phyloP scores from a whole-genome alignment of 1,140 invertebrate species.

The Mizuhopecten yessoensis region DNA sequence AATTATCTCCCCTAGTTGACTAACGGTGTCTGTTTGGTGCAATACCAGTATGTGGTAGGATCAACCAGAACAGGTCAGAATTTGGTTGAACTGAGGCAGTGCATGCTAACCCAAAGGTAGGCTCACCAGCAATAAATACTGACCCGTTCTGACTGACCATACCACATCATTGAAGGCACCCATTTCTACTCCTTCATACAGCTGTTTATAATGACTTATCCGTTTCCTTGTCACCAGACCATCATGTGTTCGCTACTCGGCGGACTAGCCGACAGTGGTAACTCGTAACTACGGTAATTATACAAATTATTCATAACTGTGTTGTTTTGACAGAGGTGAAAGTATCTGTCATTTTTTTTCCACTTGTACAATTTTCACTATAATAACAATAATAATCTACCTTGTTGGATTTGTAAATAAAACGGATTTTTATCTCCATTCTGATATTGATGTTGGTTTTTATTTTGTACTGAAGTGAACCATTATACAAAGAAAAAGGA shows the following conservation, averaged over 20 bases:
- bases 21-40: not conserved
- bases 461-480: slow-evolving; percentile 10
- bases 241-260: slow-evolving; percentile 20
- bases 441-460: slow-evolving; percentile 47
- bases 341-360: slow-evolving; percentile 31
- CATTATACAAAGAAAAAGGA: too few species aligned
- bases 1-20: not conserved
- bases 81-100: not conserved
- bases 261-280: not conserved
- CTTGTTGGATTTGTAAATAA: slow-evolving; percentile 74
- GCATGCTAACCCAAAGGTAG: not conserved
- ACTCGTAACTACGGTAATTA: not conserved
- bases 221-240: not conserved
- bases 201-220: not conserved
- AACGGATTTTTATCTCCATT: slow-evolving; percentile 69
- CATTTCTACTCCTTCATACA: not conserved
- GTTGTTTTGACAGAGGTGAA: slow-evolving; percentile 38
- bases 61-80: not conserved
- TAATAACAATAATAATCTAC: slow-evolving; percentile 52
- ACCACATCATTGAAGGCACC: not conserved
- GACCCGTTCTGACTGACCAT: not conserved
- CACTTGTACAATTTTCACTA: slow-evolving; percentile 45
- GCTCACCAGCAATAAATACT: not conserved
- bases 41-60: not conserved
- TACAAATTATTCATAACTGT: slow-evolving; percentile 29